These are phyloP conservation scores for Rhabdomys pumilio DNA, from an alignment of 2,797 vertebrate species.

Conservation along the genomic window DNA sequence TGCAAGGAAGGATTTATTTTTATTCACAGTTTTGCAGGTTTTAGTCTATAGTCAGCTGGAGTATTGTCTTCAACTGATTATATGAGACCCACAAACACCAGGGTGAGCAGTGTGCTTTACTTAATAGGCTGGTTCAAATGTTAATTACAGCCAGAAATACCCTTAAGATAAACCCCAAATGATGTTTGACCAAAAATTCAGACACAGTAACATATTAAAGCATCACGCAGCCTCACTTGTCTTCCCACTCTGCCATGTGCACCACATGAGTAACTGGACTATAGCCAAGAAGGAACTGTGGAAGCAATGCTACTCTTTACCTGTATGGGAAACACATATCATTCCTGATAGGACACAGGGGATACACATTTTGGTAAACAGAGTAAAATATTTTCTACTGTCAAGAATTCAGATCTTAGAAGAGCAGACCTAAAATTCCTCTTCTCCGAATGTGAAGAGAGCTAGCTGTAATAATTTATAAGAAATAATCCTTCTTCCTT, in stretches of 20 bases:
- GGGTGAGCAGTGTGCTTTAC: neutral
- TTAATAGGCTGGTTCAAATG: constrained; percentile 7
- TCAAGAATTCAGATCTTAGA: constrained; percentile 28
- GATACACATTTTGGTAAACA: neutral
- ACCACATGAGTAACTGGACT: neutral
- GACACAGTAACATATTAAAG: constrained; percentile 18
- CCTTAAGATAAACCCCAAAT: constrained; percentile 20
- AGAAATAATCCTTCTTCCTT: neutral
- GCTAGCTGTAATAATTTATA: constrained; percentile 59
- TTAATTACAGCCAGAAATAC: neutral
- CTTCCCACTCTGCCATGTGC: constrained; percentile 3
- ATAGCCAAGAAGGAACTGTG: neutral
- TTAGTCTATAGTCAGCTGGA: neutral
- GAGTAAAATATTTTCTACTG: constrained; percentile 36
- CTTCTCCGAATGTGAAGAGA: constrained; percentile 29
- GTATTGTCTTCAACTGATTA: constrained; percentile 34
- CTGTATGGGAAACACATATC: neutral
- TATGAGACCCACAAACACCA: neutral
- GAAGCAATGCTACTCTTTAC: constrained; percentile 1
- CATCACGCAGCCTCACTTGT: neutral
- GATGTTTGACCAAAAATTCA: constrained; percentile 49
- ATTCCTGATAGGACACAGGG: neutral
- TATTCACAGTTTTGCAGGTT: neutral
- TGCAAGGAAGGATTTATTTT: neutral
- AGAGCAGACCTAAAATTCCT: constrained; percentile 41